Conservation (phyloP, 2,797 vertebrate species). For the Holocentrus rufus region DNA sequence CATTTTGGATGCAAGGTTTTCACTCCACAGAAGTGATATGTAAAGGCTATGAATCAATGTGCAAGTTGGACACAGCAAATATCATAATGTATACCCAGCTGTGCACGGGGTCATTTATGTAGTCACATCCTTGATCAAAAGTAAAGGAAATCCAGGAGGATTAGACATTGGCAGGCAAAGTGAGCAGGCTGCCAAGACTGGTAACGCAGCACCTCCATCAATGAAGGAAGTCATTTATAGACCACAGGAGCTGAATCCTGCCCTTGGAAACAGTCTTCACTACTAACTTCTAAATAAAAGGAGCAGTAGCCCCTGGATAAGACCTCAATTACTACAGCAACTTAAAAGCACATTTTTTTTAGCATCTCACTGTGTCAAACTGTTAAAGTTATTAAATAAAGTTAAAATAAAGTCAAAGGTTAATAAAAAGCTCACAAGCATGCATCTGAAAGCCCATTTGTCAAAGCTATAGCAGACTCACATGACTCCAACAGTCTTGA, state of each 20-base stretch:
- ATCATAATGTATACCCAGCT: conserved; percentile 22
- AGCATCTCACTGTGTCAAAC: background rate
- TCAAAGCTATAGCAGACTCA: background rate
- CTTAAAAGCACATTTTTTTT: conserved; percentile 8
- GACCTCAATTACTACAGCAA: background rate
- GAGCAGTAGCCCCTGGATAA: background rate
- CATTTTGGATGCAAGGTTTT: background rate
- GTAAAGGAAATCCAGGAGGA: conserved; percentile 25
- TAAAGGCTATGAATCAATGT: background rate
- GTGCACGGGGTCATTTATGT: conserved; percentile 17
- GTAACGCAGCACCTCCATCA: conserved; percentile 50
- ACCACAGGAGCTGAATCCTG: conserved; percentile 16
- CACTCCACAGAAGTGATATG: background rate
- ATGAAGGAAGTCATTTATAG: conserved; percentile 50
- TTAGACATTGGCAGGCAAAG: conserved; percentile 33
- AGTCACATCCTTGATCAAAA: conserved; percentile 39
- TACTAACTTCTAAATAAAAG: conserved; percentile 1
- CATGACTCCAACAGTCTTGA: background rate
- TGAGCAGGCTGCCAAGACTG: conserved; percentile 18
- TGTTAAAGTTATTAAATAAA: too few species aligned
- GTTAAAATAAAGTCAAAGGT: background rate
- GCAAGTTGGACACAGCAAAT: background rate
- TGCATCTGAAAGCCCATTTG: background rate
- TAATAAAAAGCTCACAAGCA: background rate
- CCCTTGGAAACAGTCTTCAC: conserved; percentile 4